Base-by-base conservation (phyloP, 2,888 invertebrate genomes). In the Kuschelorhynchus macadamiae region DNA sequence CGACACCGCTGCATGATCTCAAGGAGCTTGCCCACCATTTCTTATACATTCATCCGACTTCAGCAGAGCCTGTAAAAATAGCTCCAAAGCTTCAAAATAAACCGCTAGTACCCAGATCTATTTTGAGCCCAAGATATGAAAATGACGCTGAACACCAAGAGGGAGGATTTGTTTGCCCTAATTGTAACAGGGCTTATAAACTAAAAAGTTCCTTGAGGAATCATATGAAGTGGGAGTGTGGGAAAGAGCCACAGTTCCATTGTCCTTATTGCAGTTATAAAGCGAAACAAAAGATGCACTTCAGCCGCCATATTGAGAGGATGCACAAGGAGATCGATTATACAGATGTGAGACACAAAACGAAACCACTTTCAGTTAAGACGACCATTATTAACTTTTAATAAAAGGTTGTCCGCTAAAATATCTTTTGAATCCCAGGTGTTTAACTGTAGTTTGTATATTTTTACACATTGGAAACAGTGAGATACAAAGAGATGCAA, bases 161-260 rank as follows among this genome's bases (percentile, higher is more conserved):
- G 1, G 50, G 50, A 5, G 32, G 41, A 1, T 46, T 25, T 18
- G 30, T 16, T 57, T 92, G 92, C 83, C 89, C 91, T 57, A 90
- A 91, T 77, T 94, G 93, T 84, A 92, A 92, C 70, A 88, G 93
- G 73, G 88, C 90, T 67, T 94, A 94, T 85, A 93, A 93, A 83
- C 87, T 93, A 74, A 92, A 92, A 84, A 92, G 92, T 72, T 93
- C 93, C 71, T 85, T 92, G 77, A 87, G 91, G 70, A 71, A 62
- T 8, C 75, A 75, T 21, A 50, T 50, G 16, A 75, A 65, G 67
- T 75, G 49, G 46, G 74, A 74, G 52, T 75, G 74, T 33, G 70
- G 72, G 1, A 92, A 92, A 80, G 92, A 92, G 82, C 92, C 92
- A 12, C 91, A 91, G 83, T 92, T 92, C 82, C 89, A 89, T 79